Evolutionary conservation across 2,797 vertebrate species (phyloP).

Genomic region (Phoeniculus purpureus): DNA sequence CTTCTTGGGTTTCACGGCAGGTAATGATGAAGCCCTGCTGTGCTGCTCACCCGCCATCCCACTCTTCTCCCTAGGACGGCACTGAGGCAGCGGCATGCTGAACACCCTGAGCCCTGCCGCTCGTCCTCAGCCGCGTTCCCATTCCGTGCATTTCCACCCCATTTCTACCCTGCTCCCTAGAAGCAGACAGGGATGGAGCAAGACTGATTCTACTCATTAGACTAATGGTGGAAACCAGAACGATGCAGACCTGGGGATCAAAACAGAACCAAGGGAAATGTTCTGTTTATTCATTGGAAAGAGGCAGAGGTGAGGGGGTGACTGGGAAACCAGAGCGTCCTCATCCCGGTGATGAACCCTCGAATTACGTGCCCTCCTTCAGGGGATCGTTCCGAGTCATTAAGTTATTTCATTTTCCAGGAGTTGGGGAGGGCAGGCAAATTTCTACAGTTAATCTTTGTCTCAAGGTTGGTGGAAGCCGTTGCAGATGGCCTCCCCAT

Average conservation of each 20-base stretch:
- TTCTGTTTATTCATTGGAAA: not conserved
- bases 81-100: not conserved
- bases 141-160: rapidly evolving
- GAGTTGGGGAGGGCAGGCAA: not conserved
- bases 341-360: slow-evolving; percentile 9
- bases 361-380: slow-evolving; percentile 29
- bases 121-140: not conserved
- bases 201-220: not conserved
- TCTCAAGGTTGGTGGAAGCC: not conserved
- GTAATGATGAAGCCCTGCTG: not conserved
- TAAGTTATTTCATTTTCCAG: slow-evolving; percentile 43
- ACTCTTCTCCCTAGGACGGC: not conserved
- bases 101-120: rapidly evolving
- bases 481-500: not conserved
- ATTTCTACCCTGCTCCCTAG: not conserved
- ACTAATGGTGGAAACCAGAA: not conserved
- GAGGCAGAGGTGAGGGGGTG: not conserved
- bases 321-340: not conserved
- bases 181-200: not conserved
- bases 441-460: slow-evolving; percentile 23
- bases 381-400: not conserved
- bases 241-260: rapidly evolving
- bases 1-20: slow-evolving; percentile 14
- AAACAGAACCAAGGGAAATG: not conserved
- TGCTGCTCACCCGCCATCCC: rapidly evolving